phyloP scores from a whole-genome alignment of 2,113 vertebrate genomes.

The Heptranchias perlo region DNA sequence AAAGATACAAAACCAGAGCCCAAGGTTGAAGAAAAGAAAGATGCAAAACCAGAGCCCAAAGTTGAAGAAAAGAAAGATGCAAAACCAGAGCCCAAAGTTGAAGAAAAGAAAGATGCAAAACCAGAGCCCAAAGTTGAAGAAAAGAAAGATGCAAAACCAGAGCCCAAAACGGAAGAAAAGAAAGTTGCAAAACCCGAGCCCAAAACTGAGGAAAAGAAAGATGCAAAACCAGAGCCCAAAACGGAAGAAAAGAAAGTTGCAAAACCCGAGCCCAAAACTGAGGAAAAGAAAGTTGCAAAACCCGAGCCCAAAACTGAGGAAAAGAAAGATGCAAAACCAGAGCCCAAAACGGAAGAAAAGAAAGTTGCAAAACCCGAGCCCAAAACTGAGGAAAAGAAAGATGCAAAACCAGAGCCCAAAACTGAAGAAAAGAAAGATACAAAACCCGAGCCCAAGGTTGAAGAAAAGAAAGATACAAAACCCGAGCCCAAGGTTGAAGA shows the following conservation, averaged over 20 bases:
- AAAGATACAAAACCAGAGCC: slow-evolving; percentile 6
- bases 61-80: slow-evolving; percentile 40
- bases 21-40: slow-evolving; percentile 44
- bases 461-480: slow-evolving; percentile 48
- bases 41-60: slow-evolving; percentile 46
- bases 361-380: slow-evolving; percentile 39
- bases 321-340: not conserved
- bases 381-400: slow-evolving; percentile 49
- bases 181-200: slow-evolving; percentile 37
- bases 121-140: slow-evolving; percentile 46
- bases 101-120: slow-evolving; percentile 27
- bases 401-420: slow-evolving; percentile 42
- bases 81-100: slow-evolving; percentile 49
- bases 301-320: slow-evolving; percentile 43
- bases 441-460: slow-evolving; percentile 47
- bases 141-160: slow-evolving; percentile 44
- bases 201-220: slow-evolving; percentile 40
- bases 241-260: slow-evolving; percentile 43
- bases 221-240: slow-evolving; percentile 47
- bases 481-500: slow-evolving; percentile 49
- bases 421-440: slow-evolving; percentile 44
- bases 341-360: slow-evolving; percentile 25
- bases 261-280: slow-evolving; percentile 14
- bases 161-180: slow-evolving; percentile 47
- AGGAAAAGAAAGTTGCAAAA: slow-evolving; percentile 47